Conservation (phyloP, 2,113 vertebrate genomes). For the Physeter macrocephalus region DNA sequence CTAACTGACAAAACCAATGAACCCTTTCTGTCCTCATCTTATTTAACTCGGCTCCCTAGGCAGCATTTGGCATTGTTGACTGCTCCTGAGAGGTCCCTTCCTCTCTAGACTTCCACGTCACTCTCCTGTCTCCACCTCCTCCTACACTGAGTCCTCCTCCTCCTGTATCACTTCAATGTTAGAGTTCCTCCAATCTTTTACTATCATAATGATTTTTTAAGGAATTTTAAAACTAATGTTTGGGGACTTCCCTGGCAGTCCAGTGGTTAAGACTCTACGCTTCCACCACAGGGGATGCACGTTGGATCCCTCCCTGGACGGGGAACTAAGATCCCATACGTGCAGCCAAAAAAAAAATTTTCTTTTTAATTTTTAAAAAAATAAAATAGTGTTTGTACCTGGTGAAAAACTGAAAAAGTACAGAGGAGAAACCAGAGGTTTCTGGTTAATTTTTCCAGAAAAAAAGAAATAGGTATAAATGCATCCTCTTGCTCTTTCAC, state of each 20-base stretch:
- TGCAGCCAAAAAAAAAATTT: too few species aligned
- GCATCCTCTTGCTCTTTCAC: neutral
- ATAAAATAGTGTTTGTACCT: neutral
- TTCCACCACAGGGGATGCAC: too few species aligned
- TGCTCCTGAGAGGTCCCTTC: neutral
- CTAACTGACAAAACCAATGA: slow-evolving; percentile 1
- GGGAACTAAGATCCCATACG: too few species aligned
- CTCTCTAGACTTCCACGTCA: neutral
- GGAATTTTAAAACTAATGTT: neutral
- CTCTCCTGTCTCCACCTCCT: neutral
- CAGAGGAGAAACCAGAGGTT: neutral
- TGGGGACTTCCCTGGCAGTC: neutral
- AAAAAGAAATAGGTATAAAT: neutral
- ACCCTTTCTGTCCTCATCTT: neutral
- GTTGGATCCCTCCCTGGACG: too few species aligned
- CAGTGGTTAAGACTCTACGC: too few species aligned
- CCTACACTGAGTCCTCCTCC: neutral
- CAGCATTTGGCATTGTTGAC: neutral
- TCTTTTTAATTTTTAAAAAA: too few species aligned
- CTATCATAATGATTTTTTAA: neutral
- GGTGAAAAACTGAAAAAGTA: neutral
- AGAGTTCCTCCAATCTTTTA: neutral
- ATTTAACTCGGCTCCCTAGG: neutral
- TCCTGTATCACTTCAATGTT: neutral
- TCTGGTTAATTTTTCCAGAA: neutral